phyloP scores from a whole-genome alignment of 2,797 vertebrate genomes.

The Tokudaia muenninki region DNA sequence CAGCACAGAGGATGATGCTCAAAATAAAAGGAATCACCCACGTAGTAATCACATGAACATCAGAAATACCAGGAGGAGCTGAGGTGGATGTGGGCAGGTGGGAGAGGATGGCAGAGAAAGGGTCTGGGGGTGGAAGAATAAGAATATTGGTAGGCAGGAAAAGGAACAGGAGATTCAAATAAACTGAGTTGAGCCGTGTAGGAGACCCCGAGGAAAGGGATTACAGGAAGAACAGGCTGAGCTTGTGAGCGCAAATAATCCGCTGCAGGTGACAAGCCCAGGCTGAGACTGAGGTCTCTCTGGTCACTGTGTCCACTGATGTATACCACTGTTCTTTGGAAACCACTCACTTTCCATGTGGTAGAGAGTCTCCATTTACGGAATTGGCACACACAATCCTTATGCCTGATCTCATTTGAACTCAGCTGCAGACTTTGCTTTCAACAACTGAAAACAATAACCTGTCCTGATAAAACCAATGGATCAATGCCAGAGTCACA shows the following conservation, averaged over 20 bases:
- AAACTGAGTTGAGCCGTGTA: background rate
- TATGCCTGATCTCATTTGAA: background rate
- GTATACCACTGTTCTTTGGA: background rate
- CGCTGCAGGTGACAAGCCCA: background rate
- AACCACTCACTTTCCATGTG: background rate
- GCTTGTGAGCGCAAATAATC: background rate
- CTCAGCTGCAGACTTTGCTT: conserved; percentile 7
- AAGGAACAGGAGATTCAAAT: background rate
- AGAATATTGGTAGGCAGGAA: background rate
- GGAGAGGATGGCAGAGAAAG: background rate
- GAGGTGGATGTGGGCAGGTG: background rate
- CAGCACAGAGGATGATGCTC: background rate
- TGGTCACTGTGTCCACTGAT: background rate
- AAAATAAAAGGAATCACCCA: background rate
- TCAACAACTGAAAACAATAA: conserved; percentile 12
- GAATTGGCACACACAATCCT: background rate
- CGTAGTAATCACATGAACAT: background rate
- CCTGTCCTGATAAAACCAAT: background rate
- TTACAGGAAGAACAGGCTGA: background rate
- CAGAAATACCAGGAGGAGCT: background rate
- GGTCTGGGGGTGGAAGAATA: background rate
- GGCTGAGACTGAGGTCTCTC: background rate
- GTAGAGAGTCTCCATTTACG: conserved; percentile 7
- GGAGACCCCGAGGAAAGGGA: background rate
- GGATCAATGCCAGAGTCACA: conserved; percentile 11